Base-by-base conservation (phyloP, 1,140 invertebrate genomes). In the Acromyrmex heyeri region DNA sequence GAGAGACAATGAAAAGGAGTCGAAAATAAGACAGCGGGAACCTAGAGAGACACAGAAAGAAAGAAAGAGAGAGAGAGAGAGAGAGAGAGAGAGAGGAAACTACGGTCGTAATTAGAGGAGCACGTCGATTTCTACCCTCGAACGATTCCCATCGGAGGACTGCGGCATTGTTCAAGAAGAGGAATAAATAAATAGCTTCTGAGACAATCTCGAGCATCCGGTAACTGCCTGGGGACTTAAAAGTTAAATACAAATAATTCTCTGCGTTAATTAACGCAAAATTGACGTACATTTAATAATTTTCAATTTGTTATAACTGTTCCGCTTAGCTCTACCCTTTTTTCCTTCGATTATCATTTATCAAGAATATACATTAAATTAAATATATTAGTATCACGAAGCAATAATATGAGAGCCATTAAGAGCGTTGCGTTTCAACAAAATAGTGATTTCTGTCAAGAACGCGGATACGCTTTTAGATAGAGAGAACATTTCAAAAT, bases 101-200 rank as follows among this genome's bases (percentile, higher is more conserved):
- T 86, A 44, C 78, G 38, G 76, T 85, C 86, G 90, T 86, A 91
- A 87, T 92, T 90, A 87, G 85, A 77, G 86, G 85, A 79, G 89
- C 75, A 87, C 75, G 86, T 83, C 79, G 89, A 90, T 90, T 87
- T 64, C 88, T 61, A 87, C 86, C 88, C 78, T 59, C 88, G 75
- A 89, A 87, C 79, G 79, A 90, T 87, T 90, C 81, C 88, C 88
- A 83, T 21, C 53, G 79, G 88, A 89, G 62, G 62, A 30, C 75
- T 69, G 86, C 27, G 86, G 75, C 75, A 79, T 90, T 90, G 89
- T 87, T 90, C 87, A 85, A 90, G 88, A 50, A 81, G 55, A 72
- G 75, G 79, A 83, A 90, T 90, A 90, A 90, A 90, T 90, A 90
- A 90, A 89, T 89, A 90, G 75, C 57, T 75, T 16, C 75, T 21